Percentiles rank a stretch among this genome's conserved stretches.
Conservation (phyloP, 2,113 vertebrate species). For the Hippopotamus amphibius region DNA sequence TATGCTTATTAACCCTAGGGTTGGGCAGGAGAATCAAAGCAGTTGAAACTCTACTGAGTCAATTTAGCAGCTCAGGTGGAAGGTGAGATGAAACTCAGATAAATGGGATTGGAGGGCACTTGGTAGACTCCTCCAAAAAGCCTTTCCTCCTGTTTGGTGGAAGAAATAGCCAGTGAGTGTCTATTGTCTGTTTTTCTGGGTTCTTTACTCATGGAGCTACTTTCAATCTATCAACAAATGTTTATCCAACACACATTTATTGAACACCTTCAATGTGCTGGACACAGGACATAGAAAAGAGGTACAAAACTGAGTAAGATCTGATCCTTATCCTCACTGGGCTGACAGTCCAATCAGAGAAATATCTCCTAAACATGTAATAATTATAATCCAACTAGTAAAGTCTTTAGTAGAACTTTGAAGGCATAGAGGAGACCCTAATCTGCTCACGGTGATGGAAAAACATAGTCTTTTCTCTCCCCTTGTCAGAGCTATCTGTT, state of each 20-base stretch:
- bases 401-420: conserved; percentile 14
- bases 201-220: not conserved
- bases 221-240: not conserved
- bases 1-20: conserved; percentile 55
- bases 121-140: conserved; percentile 44
- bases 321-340: conserved; percentile 41
- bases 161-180: conserved; percentile 46
- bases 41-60: conserved; percentile 61
- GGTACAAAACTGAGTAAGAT: conserved; percentile 15
- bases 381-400: conserved; percentile 46
- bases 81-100: conserved; percentile 71
- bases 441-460: not conserved
- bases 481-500: conserved; percentile 94
- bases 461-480: not conserved
- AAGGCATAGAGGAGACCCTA: conserved; percentile 28
- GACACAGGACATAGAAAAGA: not conserved
- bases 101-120: conserved; percentile 12
- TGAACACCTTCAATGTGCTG: not conserved
- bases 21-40: conserved; percentile 67
- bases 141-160: not conserved
- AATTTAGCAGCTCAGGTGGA: conserved; percentile 56
- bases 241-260: conserved; percentile 4
- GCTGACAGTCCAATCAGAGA: not conserved
- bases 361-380: conserved; percentile 31
- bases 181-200: conserved; percentile 33